Conservation (phyloP, 37 sponge, comb jelly and placozoan genomes). For the Spongilla lacustris region DNA sequence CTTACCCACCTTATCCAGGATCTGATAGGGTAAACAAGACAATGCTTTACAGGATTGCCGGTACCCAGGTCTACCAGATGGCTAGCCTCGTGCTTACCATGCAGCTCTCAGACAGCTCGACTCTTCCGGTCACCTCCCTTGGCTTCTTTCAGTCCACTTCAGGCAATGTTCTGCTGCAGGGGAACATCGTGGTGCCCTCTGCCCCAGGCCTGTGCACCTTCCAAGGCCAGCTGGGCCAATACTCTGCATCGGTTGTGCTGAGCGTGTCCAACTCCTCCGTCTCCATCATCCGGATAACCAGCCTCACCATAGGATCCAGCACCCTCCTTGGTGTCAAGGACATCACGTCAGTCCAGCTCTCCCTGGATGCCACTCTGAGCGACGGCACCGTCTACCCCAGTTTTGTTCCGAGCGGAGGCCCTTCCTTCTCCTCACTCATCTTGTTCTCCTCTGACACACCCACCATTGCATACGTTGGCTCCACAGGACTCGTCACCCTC, state of each 20-base stretch:
- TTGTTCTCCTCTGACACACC: slow-evolving; percentile 35
- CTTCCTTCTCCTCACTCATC: slow-evolving; percentile 37
- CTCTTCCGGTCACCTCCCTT: background rate
- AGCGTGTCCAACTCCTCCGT: slow-evolving; percentile 23
- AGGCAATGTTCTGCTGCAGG: background rate
- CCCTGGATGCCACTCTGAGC: slow-evolving; percentile 32
- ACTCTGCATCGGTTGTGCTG: slow-evolving; percentile 14
- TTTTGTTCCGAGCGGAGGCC: slow-evolving; percentile 18
- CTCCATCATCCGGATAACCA: slow-evolving; percentile 12
- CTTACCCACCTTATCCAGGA: slow-evolving; percentile 71
- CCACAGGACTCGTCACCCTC: slow-evolving; percentile 47
- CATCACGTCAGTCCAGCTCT: slow-evolving; percentile 14
- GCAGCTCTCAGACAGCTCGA: slow-evolving; percentile 48
- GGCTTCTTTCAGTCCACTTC: too few relatives aligned
- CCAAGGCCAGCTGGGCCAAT: slow-evolving; percentile 48
- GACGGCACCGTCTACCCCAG: slow-evolving; percentile 38
- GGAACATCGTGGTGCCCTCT: slow-evolving; percentile 25
- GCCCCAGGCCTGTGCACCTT: slow-evolving; percentile 14
- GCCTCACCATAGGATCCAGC: slow-evolving; percentile 4
- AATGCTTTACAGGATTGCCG: slow-evolving; percentile 32
- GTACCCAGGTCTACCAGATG: slow-evolving; percentile 54
- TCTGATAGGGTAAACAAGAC: slow-evolving; percentile 24
- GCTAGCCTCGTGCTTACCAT: slow-evolving; percentile 40
- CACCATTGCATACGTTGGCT: slow-evolving; percentile 21
- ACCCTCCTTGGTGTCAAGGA: slow-evolving; percentile 41